A percentile compares a stretch with the other conserved stretches of the same genome.
phyloP scores from a whole-genome alignment of 1,140 invertebrate genomes.

The Pygmarrhopalites habei region DNA sequence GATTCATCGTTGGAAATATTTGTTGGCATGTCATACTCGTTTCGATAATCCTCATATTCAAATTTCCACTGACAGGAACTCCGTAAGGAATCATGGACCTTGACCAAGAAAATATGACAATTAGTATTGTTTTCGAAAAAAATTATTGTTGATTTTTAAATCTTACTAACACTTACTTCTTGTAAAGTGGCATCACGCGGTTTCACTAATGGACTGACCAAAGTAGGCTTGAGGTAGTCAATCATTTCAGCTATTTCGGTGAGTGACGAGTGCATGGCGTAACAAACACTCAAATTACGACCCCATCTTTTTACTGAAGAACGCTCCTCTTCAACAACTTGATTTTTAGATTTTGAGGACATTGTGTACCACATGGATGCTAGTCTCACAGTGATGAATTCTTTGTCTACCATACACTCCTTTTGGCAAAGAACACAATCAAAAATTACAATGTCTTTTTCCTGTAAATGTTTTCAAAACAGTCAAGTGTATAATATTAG shows the following conservation, averaged over 20 bases:
- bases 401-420: background rate
- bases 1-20: background rate
- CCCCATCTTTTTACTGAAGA: background rate
- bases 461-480: background rate
- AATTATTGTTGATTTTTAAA: background rate
- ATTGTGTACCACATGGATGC: slow-evolving; percentile 27
- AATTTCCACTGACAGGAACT: background rate
- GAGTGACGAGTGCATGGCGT: slow-evolving; percentile 57
- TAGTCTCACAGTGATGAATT: background rate
- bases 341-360: too few relatives aligned
- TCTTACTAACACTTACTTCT: background rate
- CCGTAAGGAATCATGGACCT: background rate
- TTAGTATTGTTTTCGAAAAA: background rate
- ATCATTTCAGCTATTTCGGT: slow-evolving; percentile 51
- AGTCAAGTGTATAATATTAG: background rate
- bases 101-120: background rate
- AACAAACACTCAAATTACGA: slow-evolving; percentile 46
- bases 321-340: background rate
- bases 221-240: slow-evolving; percentile 49
- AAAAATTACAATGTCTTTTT: too few relatives aligned
- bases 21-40: background rate
- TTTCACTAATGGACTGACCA: slow-evolving; percentile 50
- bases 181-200: slow-evolving; percentile 22
- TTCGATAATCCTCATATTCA: slow-evolving; percentile 1
- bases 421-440: too few relatives aligned